A percentile compares a stretch with the other conserved stretches of the same genome.
Evolutionary conservation across 1,140 invertebrate genomes (phyloP).

Genomic region (Caenorhabditis latens): DNA sequence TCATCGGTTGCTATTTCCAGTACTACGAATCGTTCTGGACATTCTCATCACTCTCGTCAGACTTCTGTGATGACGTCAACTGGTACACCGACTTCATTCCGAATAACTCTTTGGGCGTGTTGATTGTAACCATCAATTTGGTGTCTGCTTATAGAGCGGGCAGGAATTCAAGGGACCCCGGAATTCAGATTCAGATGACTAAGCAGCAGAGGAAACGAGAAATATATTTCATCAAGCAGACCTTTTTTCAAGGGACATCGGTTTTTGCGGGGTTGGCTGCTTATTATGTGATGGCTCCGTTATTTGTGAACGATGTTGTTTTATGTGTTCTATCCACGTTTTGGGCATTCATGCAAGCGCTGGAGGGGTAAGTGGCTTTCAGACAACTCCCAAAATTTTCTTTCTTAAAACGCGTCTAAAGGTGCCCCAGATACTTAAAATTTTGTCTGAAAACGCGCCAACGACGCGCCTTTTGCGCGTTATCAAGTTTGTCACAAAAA

Average conservation of each 20-base stretch:
- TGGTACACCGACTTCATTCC: conserved; percentile 1
- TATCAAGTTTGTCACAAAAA: too few relatives aligned
- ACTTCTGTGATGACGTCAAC: background rate
- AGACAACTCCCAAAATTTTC: too few relatives aligned
- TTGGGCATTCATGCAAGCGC: background rate
- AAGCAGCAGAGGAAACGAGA: background rate
- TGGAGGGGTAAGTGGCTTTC: background rate
- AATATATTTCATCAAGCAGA: too few relatives aligned
- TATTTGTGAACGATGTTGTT: background rate
- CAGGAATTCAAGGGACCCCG: background rate
- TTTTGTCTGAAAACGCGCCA: too few relatives aligned
- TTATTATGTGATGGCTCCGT: background rate
- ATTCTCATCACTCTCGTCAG: background rate
- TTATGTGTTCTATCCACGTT: background rate
- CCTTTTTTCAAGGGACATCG: background rate
- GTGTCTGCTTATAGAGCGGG: background rate
- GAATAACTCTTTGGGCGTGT: background rate
- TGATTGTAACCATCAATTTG: background rate
- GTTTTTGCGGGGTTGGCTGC: background rate
- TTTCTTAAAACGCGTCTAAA: too few relatives aligned
- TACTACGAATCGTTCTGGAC: conserved; percentile 20
- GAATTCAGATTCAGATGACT: background rate
- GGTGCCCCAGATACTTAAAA: too few relatives aligned
- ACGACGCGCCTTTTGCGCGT: too few relatives aligned
- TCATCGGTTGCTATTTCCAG: conserved; percentile 3